Evolutionary conservation across 2,888 invertebrate genomes (phyloP), one percentile per base, ranked within the genome.

Genomic region (Eupithecia insigniata): DNA sequence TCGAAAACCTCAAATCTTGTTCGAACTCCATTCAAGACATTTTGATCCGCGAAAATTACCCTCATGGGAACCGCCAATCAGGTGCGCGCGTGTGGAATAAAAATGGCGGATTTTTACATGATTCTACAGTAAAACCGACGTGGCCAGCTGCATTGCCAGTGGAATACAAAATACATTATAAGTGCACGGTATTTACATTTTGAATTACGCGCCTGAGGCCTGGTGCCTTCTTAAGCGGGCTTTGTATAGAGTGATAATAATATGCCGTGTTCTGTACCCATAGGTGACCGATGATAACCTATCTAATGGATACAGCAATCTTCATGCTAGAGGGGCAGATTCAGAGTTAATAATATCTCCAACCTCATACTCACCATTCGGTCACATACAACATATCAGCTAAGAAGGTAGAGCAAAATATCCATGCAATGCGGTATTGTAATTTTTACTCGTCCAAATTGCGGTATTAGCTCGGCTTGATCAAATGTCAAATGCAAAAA

Each of bases 101-200:
- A 92, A 91, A 93, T 92, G 87, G 87, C 82, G 81, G 84, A 89
- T 90, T 93, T 92, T 93, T 92, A 93, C 93, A 92, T 93, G 92
- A 92, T 92, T 92, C 87, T 87, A 88, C 92, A 89, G 93, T 93
- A 93, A 92, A 93, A 87, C 87, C 82, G 90, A 90, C 92, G 90
- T 87, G 84, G 85, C 85, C 85, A 87, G 85, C 85, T 89, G 90
- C 89, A 87, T 78, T 87, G 89, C 84, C 83, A 79, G 82, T 85
- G 87, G 93, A 93, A 93, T 94, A 94, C 93, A 87, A 92, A 93
- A 90, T 89, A 88, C 85, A 88, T 89, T 91, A 89, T 91, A 91
- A 92, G 90, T 92, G 91, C 92, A 90, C 84, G 89, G 85, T 90
- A 94, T 93, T 94, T 92, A 91, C 93, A 93, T 93, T 92, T 92